Evolutionary conservation across 2,888 invertebrate species (phyloP).

Genomic region (Volucella zonaria): DNA sequence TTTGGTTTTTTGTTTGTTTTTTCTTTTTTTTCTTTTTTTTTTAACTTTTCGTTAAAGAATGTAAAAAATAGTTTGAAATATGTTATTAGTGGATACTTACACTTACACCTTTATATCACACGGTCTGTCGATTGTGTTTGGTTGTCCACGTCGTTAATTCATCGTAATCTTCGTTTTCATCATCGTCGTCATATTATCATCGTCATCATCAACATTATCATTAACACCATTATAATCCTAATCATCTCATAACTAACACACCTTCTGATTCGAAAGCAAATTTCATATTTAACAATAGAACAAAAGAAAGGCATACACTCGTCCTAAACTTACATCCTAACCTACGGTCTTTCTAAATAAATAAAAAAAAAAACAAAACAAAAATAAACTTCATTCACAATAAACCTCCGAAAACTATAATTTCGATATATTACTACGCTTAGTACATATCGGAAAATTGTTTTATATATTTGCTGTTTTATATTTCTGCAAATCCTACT

Average conservation of each 20-base stretch:
- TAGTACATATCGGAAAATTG: too few species aligned
- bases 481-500: too few species aligned
- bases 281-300: constrained; percentile 16
- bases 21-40: constrained; percentile 2
- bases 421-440: too few species aligned
- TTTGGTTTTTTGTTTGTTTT: constrained; percentile 22
- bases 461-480: too few species aligned
- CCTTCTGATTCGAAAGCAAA: constrained; percentile 42
- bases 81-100: constrained; percentile 62
- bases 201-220: constrained; percentile 43
- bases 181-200: constrained; percentile 49
- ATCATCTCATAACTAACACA: constrained; percentile 58
- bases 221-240: constrained; percentile 24
- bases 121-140: constrained; percentile 65
- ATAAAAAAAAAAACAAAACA: not conserved
- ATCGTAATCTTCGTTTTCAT: constrained; percentile 32
- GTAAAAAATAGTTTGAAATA: constrained; percentile 40
- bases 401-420: not conserved
- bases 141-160: constrained; percentile 53
- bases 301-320: constrained; percentile 27
- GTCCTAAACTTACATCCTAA: not conserved
- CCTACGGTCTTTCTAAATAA: not conserved
- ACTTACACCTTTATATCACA: constrained; percentile 67
- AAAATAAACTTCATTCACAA: constrained; percentile 3
- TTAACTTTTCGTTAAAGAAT: constrained; percentile 34